These are phyloP conservation scores for Martes flavigula DNA, from an alignment of 2,797 vertebrate genomes.

Conservation along the genomic window DNA sequence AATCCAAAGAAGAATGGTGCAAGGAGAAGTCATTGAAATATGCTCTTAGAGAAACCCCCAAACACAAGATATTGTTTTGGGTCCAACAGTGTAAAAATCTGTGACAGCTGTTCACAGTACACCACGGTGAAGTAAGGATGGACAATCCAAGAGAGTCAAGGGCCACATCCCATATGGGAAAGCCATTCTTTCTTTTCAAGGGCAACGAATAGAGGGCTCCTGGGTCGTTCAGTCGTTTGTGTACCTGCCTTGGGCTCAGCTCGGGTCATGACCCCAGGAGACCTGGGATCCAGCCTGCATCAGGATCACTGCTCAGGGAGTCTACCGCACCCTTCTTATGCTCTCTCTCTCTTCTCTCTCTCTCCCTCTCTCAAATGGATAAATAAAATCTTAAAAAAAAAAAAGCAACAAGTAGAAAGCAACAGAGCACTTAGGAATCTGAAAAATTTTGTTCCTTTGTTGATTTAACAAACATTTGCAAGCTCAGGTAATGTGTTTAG, in stretches of 20 bases:
- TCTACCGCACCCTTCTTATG: not conserved
- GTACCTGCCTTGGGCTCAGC: not conserved
- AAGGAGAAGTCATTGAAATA: not conserved
- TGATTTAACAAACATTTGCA: slow-evolving; percentile 8
- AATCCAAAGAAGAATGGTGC: not conserved
- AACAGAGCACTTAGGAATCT: not conserved
- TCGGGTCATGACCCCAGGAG: not conserved
- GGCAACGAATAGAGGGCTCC: not conserved
- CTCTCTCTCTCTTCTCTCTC: too few relatives aligned
- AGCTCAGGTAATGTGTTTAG: not conserved
- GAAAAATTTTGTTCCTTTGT: not conserved
- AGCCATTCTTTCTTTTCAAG: not conserved
- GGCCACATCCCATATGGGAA: not conserved
- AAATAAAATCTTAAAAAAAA: not conserved
- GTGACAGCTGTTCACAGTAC: not conserved
- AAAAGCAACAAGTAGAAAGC: not conserved
- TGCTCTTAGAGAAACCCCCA: not conserved
- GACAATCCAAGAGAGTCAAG: not conserved
- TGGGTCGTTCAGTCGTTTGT: not conserved
- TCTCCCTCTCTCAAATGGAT: not conserved
- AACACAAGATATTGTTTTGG: not conserved
- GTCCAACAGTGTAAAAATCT: not conserved
- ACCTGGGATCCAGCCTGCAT: not conserved
- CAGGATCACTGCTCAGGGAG: not conserved
- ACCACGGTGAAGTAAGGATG: not conserved